phyloP scores from a whole-genome alignment of 2,113 vertebrate genomes.

The Podocnemis expansa region DNA sequence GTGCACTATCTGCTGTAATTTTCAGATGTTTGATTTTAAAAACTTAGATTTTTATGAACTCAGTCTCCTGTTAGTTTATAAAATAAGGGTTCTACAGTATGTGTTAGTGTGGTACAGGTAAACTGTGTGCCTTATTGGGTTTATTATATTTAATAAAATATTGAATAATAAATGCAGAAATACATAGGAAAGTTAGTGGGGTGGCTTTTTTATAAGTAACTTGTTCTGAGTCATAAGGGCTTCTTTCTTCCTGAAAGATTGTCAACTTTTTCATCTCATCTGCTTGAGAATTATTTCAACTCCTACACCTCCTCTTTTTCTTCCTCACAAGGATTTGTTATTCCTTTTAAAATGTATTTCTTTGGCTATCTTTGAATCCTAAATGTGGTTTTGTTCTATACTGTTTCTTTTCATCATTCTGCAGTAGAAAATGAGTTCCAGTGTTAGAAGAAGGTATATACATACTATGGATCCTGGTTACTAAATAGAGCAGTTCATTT shows the following conservation, averaged over 20 bases:
- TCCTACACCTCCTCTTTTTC: not conserved
- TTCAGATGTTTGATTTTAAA: not conserved
- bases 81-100: not conserved
- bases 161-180: not conserved
- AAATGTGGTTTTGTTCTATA: slow-evolving; percentile 28
- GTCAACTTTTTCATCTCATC: not conserved
- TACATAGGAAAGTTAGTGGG: not conserved
- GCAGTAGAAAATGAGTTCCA: slow-evolving; percentile 53
- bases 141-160: not conserved
- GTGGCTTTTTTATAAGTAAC: not conserved
- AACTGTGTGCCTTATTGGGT: not conserved
- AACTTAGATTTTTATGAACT: not conserved
- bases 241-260: not conserved
- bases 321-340: not conserved
- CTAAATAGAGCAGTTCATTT: slow-evolving; percentile 63
- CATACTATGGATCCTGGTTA: slow-evolving; percentile 48
- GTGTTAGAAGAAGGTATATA: not conserved
- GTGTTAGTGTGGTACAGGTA: not conserved
- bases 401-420: not conserved
- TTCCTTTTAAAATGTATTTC: slow-evolving; percentile 4
- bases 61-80: not conserved
- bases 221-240: not conserved
- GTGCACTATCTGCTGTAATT: not conserved
- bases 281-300: not conserved
- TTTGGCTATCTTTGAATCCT: slow-evolving; percentile 13